Percentiles rank a stretch among this genome's conserved stretches.
Evolutionary conservation across 2,113 vertebrate genomes (phyloP).

Genomic region (Trochalopteron elliotii): DNA sequence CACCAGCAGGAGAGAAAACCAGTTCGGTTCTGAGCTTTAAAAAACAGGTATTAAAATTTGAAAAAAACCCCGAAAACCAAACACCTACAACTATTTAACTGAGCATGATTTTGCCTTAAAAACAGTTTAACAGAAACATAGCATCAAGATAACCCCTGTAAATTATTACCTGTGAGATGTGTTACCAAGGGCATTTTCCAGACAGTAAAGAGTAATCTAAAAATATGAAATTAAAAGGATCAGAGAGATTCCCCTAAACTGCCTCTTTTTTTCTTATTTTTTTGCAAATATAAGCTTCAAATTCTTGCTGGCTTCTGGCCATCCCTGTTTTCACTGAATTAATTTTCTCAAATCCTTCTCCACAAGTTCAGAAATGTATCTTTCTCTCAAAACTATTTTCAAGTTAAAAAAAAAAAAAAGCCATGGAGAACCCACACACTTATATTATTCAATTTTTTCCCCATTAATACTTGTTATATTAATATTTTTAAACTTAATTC

Average conservation of each 20-base stretch:
- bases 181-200: not conserved
- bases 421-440: not conserved
- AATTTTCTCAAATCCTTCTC: not conserved
- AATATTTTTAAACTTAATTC: not conserved
- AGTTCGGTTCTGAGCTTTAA: not conserved
- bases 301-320: not conserved
- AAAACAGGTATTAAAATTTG: not conserved
- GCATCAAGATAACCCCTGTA: not conserved
- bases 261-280: not conserved
- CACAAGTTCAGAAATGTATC: not conserved
- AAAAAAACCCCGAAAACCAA: not conserved
- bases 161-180: not conserved
- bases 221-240: not conserved
- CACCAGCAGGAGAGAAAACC: not conserved
- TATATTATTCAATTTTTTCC: not conserved
- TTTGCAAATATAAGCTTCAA: not conserved
- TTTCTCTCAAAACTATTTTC: slow-evolving; percentile 42
- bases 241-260: not conserved
- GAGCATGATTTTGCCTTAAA: not conserved
- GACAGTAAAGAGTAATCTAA: not conserved
- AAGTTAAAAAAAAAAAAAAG: not conserved
- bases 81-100: not conserved
- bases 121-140: not conserved
- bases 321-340: not conserved
- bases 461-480: not conserved